Conservation (phyloP, 2,113 vertebrate genomes). For the Malurus melanocephalus region DNA sequence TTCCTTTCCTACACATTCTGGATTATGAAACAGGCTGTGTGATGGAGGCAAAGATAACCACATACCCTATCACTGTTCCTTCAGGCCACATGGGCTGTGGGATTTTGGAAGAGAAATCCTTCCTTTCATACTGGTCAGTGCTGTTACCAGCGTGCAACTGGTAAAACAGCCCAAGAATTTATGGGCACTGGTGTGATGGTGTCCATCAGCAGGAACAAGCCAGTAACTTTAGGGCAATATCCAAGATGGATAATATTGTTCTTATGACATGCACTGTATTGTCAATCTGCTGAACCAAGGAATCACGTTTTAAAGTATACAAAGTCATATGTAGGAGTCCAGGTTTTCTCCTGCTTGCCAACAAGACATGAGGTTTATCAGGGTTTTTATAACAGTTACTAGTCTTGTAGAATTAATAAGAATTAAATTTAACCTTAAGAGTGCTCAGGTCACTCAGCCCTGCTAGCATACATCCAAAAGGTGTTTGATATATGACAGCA, state of each 20-base stretch:
- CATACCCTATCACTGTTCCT: neutral
- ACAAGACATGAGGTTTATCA: neutral
- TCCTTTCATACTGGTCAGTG: neutral
- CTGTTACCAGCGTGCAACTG: neutral
- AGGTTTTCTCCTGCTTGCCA: neutral
- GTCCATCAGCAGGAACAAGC: neutral
- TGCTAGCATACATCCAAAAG: neutral
- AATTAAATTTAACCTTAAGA: neutral
- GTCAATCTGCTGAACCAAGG: neutral
- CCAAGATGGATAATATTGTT: neutral
- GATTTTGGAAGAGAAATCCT: neutral
- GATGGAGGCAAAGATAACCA: neutral
- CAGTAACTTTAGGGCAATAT: neutral
- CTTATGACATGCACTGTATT: neutral
- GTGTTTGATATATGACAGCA: neutral
- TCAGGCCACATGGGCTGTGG: neutral
- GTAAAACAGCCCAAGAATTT: neutral
- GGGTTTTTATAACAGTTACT: neutral
- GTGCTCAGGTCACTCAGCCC: neutral
- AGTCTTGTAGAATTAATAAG: neutral
- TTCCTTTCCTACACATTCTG: neutral
- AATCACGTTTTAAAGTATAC: neutral
- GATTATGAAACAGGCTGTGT: neutral
- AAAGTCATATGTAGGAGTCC: accelerated
- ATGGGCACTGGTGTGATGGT: neutral